Evolutionary conservation across 2,888 invertebrate genomes (phyloP), one percentile per base, ranked within the genome.

Genomic region (Oscheius sp.): DNA sequence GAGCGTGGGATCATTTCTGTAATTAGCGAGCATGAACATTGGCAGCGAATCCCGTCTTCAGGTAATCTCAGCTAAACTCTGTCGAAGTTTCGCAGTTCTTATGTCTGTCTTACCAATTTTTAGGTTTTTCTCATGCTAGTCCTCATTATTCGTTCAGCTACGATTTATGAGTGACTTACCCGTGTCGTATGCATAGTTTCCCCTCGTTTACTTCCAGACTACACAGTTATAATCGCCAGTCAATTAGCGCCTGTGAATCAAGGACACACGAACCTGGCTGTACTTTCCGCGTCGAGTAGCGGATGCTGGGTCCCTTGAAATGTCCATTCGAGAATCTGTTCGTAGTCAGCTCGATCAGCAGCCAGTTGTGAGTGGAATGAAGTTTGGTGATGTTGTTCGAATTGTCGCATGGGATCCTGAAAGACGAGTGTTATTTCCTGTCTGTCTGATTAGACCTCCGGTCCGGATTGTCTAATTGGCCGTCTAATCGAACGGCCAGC

Each of bases 371-470:
- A 29, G 73, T 66, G 10, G 79, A 77, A 9, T 59, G 62, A 50
- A 79, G 58, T 37, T 74, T 60, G 13, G 74, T 66, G 35, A 70
- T 57, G 51, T 74, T 68, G 9, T 32, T 13, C 13, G 66, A 57
- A 5, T 77, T 73, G 65, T 79, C 75, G 55, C 79, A 79, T 3
- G 77, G 73, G 65, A 79, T 77, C 33, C 79, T 79, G 70, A 47
- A 21, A 37, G 42, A 42, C 42, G 42, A n/a, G 32, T 65, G 51
- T 51, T 50, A 51, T 51, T 65, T 65, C 50, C 65, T 65, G 48
- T 48, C 51, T 7, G 9, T 35, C 48, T 70, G 70, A 58, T 59
- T 59, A 37, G 55, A 32, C 53, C 42, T 42, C 42, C 29, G 70
- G 55, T 57, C 68, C 33, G 21, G 68, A 35, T 55, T 55, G 55